Base-by-base conservation (phyloP, 2,113 vertebrate species). In the Campylorhamphus procurvoides region DNA sequence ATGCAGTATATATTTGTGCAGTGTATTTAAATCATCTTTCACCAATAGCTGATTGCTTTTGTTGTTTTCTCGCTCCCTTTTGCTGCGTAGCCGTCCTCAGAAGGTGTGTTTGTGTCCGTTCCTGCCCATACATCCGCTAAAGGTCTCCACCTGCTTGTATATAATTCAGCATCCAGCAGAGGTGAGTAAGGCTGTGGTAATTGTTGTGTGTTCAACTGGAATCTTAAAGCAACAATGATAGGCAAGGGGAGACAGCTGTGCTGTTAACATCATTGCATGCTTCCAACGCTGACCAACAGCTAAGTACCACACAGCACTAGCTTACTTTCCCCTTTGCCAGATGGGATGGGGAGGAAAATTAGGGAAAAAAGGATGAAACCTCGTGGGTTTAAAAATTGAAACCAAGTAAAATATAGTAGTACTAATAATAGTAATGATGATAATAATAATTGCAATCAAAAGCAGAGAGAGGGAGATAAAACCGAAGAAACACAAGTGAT, bases 101-200 rank as follows among this genome's bases (percentile, higher is more conserved):
- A 99, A 99, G 97, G 99, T 99, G 81, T 99, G 99, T 94, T 97
- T 99, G 80, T 99, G 99, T 97, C 99, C 99, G 2, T 99, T 99
- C 97, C 98, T 99, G 52, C 99, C 99, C 12, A 42, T 97, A 37
- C 97, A 98, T 88, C 99, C 99, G 0, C 96, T 99, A 60, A 98
- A 98, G 56, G 98, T 99, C 86, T 99, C 99, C 67, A 99, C 99
- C 14, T 98, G 98, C 92, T 97, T 99, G 74, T 99, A 99, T 91
- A 99, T 99, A 71, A 98, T 99, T 85, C 99, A 99, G 94, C 99
- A 99, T 96, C 99, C 99, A 35, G 99, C 99, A 94, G 99, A 99
- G 99, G 99, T 99, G 96, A 98, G 99, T 98, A 85, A 93, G 50
- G 64, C 47, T 92, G 39, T 92, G 22, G 46, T 75, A 95, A 84